A percentile compares a stretch with the other conserved stretches of the same genome.
These are phyloP conservation scores for Eilema sororculum DNA, from an alignment of 2,888 invertebrate species.

Conservation along the genomic window DNA sequence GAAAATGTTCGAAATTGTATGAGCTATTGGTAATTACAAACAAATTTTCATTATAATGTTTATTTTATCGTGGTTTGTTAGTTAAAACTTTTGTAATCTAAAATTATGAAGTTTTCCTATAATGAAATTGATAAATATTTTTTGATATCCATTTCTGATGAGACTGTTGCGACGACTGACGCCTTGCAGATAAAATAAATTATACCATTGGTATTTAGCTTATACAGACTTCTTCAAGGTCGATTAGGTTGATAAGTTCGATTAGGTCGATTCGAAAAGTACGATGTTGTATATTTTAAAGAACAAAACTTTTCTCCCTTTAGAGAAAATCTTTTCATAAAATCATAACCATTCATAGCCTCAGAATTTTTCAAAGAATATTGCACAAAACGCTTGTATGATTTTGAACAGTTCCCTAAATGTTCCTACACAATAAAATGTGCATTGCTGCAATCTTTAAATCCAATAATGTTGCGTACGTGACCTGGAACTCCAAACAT, in stretches of 20 bases:
- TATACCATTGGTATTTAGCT: no score
- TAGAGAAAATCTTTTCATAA: neutral
- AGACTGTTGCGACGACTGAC: no score
- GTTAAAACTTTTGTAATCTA: neutral
- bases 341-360: neutral
- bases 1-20: neutral
- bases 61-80: neutral
- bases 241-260: no score
- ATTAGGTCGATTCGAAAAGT: no score
- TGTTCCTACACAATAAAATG: constrained; percentile 17
- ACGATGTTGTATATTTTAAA: no score
- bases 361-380: constrained; percentile 2
- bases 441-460: constrained; percentile 27
- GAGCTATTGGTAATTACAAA: constrained; percentile 4
- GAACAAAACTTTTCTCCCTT: no score
- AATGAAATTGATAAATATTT: neutral
- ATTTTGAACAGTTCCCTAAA: constrained; percentile 13
- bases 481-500: constrained; percentile 16
- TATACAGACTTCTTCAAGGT: no score
- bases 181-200: no score
- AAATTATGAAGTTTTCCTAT: neutral
- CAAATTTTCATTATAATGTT: constrained; percentile 4
- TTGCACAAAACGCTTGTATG: constrained; percentile 8
- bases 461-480: constrained; percentile 23
- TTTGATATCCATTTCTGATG: no score